These are phyloP conservation scores for Patella caerulea DNA, from an alignment of 2,888 invertebrate genomes.

Conservation along the genomic window DNA sequence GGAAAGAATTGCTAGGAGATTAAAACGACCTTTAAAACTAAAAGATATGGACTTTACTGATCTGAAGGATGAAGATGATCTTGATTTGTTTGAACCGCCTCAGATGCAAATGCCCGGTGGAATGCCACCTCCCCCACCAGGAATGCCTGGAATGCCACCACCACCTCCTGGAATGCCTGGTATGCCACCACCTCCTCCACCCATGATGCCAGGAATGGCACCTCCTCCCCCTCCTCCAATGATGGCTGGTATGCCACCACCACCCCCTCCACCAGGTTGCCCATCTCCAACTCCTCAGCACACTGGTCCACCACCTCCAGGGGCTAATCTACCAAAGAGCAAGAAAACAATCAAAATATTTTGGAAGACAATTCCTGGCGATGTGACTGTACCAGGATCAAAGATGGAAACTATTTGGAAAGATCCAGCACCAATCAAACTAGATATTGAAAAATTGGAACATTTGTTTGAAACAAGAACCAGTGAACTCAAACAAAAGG, in stretches of 20 bases:
- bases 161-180: slow-evolving; percentile 46
- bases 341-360: slow-evolving; percentile 97
- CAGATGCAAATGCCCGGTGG: slow-evolving; percentile 44
- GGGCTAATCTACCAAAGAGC: slow-evolving; percentile 73
- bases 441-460: slow-evolving; percentile 94
- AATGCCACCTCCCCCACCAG: slow-evolving; percentile 54
- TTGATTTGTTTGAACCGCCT: slow-evolving; percentile 77
- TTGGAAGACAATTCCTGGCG: slow-evolving; percentile 80
- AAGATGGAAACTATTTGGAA: slow-evolving; percentile 65
- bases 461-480: slow-evolving; percentile 97
- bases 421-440: slow-evolving; percentile 77
- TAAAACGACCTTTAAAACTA: slow-evolving; percentile 78
- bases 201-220: slow-evolving; percentile 45
- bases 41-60: slow-evolving; percentile 98
- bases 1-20: slow-evolving; percentile 81
- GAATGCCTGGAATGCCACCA: slow-evolving; percentile 39
- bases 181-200: slow-evolving; percentile 53
- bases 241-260: slow-evolving; percentile 23
- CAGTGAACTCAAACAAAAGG: slow-evolving; percentile 95
- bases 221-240: slow-evolving; percentile 32
- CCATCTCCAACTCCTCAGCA: slow-evolving; percentile 45
- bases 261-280: slow-evolving; percentile 49
- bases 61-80: slow-evolving; percentile 89
- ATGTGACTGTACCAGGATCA: slow-evolving; percentile 54
- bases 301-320: slow-evolving; percentile 57